Conservation (phyloP, 2,113 vertebrate genomes). For the Halichoerus grypus region DNA sequence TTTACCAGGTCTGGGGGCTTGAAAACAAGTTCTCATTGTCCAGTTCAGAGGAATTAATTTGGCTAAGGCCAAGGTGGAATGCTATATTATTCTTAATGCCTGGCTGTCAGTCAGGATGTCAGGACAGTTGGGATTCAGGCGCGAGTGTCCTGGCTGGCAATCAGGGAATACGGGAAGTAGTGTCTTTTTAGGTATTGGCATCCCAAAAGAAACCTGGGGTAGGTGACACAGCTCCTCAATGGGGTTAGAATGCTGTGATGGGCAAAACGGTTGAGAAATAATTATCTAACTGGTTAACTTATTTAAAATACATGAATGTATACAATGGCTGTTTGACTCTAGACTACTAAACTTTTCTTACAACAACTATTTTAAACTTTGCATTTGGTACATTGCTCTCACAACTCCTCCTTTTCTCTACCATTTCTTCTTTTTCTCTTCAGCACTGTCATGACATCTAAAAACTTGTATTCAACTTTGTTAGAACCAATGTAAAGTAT, state of each 20-base stretch:
- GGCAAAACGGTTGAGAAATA: background rate
- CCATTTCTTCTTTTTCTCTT: conserved; percentile 33
- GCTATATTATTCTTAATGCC: background rate
- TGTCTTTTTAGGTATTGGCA: background rate
- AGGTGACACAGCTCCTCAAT: background rate
- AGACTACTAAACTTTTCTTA: background rate
- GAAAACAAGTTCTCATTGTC: background rate
- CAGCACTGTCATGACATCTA: background rate
- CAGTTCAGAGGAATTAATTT: background rate
- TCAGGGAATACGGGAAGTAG: background rate
- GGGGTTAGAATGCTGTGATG: background rate
- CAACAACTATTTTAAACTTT: conserved; percentile 6
- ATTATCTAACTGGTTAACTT: background rate
- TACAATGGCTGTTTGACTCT: background rate
- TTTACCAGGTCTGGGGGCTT: background rate
- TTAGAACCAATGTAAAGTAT: background rate
- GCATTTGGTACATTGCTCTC: background rate
- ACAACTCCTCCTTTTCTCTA: background rate
- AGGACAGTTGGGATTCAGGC: background rate
- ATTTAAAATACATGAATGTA: background rate
- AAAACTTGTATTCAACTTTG: background rate
- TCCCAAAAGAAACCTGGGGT: background rate
- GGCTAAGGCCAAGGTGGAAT: background rate
- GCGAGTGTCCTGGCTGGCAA: background rate
- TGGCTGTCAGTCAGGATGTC: too few relatives aligned